A percentile compares a stretch with the other conserved stretches of the same genome.
Evolutionary conservation across 2,113 vertebrate species (phyloP).

Genomic region (Thymallus thymallus): DNA sequence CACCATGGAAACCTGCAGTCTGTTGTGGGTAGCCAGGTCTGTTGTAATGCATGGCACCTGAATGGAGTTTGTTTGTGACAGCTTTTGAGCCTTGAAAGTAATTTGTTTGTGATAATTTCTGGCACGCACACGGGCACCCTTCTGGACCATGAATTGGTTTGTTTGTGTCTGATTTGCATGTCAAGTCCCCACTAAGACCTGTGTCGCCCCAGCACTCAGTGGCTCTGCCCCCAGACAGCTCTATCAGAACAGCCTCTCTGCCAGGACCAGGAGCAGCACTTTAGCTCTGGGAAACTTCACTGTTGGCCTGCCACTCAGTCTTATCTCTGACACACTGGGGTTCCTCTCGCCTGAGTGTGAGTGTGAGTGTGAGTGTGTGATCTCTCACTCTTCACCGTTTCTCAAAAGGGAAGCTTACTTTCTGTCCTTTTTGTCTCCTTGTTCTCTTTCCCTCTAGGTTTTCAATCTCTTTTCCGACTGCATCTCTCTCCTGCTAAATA

Average conservation of each 20-base stretch:
- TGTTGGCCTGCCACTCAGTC: constrained; percentile 39
- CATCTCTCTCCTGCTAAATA: background rate
- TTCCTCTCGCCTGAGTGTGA: background rate
- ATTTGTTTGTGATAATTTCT: constrained; percentile 46
- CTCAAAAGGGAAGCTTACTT: background rate
- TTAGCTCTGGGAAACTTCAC: constrained; percentile 17
- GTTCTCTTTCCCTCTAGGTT: background rate
- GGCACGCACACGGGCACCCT: constrained; percentile 32
- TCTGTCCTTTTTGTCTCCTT: background rate
- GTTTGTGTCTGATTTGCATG: constrained; percentile 61
- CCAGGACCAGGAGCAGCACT: constrained; percentile 15
- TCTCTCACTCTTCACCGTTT: background rate
- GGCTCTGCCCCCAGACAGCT: constrained; percentile 44
- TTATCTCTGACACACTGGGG: constrained; percentile 23
- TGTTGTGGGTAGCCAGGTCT: constrained; percentile 22
- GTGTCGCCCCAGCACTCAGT: constrained; percentile 27
- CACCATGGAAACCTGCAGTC: constrained; percentile 50
- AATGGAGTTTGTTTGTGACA: constrained; percentile 40
- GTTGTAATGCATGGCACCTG: constrained; percentile 13
- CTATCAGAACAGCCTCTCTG: constrained; percentile 46
- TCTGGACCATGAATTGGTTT: constrained; percentile 13
- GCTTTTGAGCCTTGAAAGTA: constrained; percentile 36
- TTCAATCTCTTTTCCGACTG: background rate
- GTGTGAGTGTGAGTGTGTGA: background rate
- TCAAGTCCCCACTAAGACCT: constrained; percentile 52